phyloP scores from a whole-genome alignment of 2,113 vertebrate species.

The Chrysemys picta region DNA sequence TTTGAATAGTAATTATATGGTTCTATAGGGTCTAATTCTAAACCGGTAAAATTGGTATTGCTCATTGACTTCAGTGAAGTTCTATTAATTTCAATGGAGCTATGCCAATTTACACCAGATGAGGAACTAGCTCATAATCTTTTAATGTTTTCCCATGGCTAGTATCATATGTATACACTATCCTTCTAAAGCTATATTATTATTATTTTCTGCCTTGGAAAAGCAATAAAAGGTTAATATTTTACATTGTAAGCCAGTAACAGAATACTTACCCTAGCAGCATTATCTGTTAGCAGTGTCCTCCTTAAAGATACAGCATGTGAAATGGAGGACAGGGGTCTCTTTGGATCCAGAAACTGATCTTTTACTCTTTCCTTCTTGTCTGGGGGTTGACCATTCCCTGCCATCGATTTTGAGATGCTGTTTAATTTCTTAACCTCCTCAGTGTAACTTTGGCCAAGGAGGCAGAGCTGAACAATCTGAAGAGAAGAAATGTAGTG shows the following conservation, averaged over 20 bases:
- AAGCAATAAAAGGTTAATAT: rapidly evolving
- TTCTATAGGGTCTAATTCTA: rapidly evolving
- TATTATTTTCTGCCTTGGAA: neutral
- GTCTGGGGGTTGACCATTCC: rapidly evolving
- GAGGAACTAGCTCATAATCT: rapidly evolving
- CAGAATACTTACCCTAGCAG: neutral
- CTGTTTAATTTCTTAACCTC: rapidly evolving
- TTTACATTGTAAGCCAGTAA: neutral
- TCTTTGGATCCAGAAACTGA: rapidly evolving
- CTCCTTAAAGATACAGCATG: rapidly evolving
- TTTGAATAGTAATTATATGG: rapidly evolving
- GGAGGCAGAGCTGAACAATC: neutral
- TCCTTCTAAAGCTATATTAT: no score
- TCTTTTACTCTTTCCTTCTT: neutral
- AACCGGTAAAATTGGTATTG: neutral
- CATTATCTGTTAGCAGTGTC: rapidly evolving
- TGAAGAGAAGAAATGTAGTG: neutral
- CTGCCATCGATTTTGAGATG: rapidly evolving
- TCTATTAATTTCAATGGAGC: rapidly evolving
- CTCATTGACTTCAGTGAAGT: no score
- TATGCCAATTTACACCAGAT: rapidly evolving
- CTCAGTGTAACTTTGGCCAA: rapidly evolving
- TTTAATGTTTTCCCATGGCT: rapidly evolving
- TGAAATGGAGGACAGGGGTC: rapidly evolving
- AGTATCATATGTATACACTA: rapidly evolving